Evolutionary conservation across 2,797 vertebrate species (phyloP).

Genomic region (Coreius guichenoti): DNA sequence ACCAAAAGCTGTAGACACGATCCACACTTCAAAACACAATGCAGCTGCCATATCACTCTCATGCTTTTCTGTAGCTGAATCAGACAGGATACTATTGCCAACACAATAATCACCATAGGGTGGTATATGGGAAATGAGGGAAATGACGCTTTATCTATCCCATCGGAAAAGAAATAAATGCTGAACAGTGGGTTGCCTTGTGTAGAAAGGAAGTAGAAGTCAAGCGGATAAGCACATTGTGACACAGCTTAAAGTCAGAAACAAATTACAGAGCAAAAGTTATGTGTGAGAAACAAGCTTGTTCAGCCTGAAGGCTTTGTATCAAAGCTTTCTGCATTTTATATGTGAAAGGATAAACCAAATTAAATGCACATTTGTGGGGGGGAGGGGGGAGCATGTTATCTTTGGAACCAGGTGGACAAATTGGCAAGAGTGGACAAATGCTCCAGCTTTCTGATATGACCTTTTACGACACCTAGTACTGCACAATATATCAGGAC

Average conservation of each 20-base stretch:
- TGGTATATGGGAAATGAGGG: constrained; percentile 21
- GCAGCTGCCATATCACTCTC: constrained; percentile 41
- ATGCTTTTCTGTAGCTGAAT: constrained; percentile 37
- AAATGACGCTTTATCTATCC: constrained; percentile 32
- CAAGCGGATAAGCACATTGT: constrained; percentile 1
- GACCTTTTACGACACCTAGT: background rate
- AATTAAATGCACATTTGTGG: constrained; percentile 46
- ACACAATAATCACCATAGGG: constrained; percentile 59
- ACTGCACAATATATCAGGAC: background rate
- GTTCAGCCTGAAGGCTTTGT: background rate
- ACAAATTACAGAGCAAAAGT: background rate
- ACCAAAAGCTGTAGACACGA: constrained; percentile 17
- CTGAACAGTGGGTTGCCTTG: background rate
- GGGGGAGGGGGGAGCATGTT: constrained; percentile 51
- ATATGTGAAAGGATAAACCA: constrained; percentile 23
- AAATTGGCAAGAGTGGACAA: constrained; percentile 50
- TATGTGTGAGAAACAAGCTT: background rate
- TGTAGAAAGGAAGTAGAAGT: background rate
- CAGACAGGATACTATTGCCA: constrained; percentile 49
- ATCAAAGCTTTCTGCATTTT: background rate
- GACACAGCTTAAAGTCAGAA: background rate
- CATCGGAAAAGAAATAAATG: constrained; percentile 27
- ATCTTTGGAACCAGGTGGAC: constrained; percentile 67
- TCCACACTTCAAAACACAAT: constrained; percentile 24
- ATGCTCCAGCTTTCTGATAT: constrained; percentile 26